A percentile compares a stretch with the other conserved stretches of the same genome.
phyloP scores from a whole-genome alignment of 2,113 vertebrate species.

The Egretta garzetta region DNA sequence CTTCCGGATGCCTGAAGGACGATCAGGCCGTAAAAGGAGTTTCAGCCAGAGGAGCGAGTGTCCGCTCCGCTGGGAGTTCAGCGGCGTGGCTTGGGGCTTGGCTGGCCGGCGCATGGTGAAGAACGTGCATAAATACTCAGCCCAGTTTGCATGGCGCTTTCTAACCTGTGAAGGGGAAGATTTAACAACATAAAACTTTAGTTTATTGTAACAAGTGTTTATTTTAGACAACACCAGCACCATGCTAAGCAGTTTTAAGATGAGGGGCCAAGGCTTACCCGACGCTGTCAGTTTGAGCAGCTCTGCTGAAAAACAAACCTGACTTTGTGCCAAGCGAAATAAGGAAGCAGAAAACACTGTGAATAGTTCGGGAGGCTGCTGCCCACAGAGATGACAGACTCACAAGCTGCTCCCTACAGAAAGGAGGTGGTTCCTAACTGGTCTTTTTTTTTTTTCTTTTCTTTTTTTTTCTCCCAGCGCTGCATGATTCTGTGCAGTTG shows the following conservation, averaged over 20 bases:
- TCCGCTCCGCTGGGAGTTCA: background rate
- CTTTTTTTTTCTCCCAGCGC: background rate
- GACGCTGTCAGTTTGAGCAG: slow-evolving; percentile 5
- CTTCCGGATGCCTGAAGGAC: background rate
- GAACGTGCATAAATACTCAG: background rate
- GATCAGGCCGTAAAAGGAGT: background rate
- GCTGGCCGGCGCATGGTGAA: background rate
- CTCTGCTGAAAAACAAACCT: slow-evolving; percentile 54
- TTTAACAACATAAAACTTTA: background rate
- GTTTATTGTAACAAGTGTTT: background rate
- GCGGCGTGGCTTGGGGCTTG: background rate
- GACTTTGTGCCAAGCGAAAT: slow-evolving; percentile 58
- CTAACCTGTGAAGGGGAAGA: background rate
- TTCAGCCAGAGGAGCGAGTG: background rate
- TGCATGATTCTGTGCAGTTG: rapidly evolving
- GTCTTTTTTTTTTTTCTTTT: background rate
- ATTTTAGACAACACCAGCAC: background rate
- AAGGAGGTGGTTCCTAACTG: background rate
- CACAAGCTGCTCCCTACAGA: background rate
- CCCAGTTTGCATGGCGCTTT: background rate
- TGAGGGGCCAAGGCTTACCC: slow-evolving; percentile 10
- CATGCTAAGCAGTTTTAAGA: background rate
- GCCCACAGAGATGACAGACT: slow-evolving; percentile 33
- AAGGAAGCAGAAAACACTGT: slow-evolving; percentile 55
- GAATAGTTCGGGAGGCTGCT: background rate